A percentile compares a stretch with the other conserved stretches of the same genome.
phyloP scores from a whole-genome alignment of 1,140 invertebrate genomes.

The Drosophila tropicalis region DNA sequence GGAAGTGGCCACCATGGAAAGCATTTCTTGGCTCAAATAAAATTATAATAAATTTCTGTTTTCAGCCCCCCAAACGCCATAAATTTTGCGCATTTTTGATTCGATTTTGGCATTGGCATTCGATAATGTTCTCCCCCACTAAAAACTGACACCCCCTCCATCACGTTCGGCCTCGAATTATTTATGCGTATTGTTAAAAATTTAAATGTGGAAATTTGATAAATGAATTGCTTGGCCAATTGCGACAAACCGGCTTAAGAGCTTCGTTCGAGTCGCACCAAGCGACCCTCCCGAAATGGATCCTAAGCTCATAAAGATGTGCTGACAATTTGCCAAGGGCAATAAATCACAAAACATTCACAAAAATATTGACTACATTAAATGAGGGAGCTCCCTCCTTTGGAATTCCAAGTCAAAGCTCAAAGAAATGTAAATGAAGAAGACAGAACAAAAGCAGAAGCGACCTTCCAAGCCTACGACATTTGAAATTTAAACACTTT shows the following conservation, averaged over 20 bases:
- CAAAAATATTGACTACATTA: conserved; percentile 10
- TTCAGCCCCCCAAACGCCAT: conserved; percentile 37
- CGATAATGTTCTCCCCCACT: conserved; percentile 32
- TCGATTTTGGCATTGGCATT: conserved; percentile 75
- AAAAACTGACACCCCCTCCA: neutral
- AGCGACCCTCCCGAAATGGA: neutral
- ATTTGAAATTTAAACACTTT: neutral
- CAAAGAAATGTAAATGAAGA: neutral
- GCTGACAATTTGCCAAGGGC: conserved; percentile 5
- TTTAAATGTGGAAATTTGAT: conserved; percentile 51
- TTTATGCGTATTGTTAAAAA: conserved; percentile 50
- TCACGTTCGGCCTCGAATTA: conserved; percentile 7
- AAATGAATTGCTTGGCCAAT: conserved; percentile 39
- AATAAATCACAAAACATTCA: conserved; percentile 10
- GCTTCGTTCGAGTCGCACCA: conserved; percentile 15
- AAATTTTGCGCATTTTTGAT: conserved; percentile 72
- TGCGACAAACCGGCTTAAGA: conserved; percentile 17
- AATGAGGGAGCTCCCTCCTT: neutral
- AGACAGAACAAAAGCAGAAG: neutral
- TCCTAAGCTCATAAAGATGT: conserved; percentile 20
- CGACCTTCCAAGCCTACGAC: neutral
- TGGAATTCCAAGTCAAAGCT: neutral
- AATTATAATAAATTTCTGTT: conserved; percentile 77
- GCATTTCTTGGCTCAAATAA: conserved; percentile 48
- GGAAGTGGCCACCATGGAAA: conserved; percentile 33